Conservation (phyloP, 2,888 invertebrate genomes). For the Caenorhabditis becei region DNA sequence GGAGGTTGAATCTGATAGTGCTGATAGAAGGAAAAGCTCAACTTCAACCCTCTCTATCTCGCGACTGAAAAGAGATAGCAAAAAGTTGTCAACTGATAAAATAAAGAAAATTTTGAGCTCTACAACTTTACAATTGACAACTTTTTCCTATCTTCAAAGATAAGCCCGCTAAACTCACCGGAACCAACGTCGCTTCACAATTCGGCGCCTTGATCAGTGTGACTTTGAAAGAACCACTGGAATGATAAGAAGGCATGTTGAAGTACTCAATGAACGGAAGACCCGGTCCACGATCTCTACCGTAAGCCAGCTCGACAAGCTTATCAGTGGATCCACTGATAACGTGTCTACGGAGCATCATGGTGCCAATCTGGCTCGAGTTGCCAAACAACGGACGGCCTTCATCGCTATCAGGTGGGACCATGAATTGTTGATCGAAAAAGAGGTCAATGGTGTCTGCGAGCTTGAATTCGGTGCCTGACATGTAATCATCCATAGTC, state of each 20-base stretch:
- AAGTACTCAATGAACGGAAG: conserved; percentile 34
- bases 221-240: not conserved
- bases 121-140: too few species aligned
- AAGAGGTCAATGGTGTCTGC: conserved; percentile 32
- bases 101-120: too few species aligned
- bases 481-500: not conserved
- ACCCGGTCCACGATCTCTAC: conserved; percentile 18
- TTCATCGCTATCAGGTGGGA: conserved; percentile 30
- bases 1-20: too few species aligned
- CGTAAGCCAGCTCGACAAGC: conserved; percentile 27
- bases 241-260: conserved; percentile 15
- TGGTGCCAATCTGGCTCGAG: conserved; percentile 12
- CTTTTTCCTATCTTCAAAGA: too few species aligned
- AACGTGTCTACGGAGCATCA: conserved; percentile 1
- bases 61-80: not conserved
- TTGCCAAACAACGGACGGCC: conserved; percentile 41
- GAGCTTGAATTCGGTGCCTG: not conserved
- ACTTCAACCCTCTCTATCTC: too few species aligned
- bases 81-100: too few species aligned
- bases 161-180: conserved; percentile 19
- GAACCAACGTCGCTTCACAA: conserved; percentile 21
- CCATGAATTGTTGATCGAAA: conserved; percentile 40
- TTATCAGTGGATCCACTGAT: not conserved
- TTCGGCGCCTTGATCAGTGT: conserved; percentile 32
- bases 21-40: too few species aligned